These are phyloP conservation scores for Enteromius anoplus DNA, from an alignment of 2,797 vertebrate genomes.

Conservation along the genomic window DNA sequence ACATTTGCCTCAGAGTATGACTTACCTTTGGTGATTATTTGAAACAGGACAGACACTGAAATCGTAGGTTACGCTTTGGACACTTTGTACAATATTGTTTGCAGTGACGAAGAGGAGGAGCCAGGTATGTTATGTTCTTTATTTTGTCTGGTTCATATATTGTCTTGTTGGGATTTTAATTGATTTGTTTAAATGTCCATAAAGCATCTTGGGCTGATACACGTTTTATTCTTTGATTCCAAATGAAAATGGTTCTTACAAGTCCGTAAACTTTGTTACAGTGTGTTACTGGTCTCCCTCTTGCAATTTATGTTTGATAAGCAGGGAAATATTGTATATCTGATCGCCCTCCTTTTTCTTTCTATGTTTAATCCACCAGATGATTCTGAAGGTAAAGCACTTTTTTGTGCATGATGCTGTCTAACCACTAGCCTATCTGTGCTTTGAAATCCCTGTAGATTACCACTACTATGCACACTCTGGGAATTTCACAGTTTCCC, in stretches of 20 bases:
- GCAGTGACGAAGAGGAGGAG: slow-evolving; percentile 95
- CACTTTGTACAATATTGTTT: slow-evolving; percentile 95
- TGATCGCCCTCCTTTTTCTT: slow-evolving; percentile 82
- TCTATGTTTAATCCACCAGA: slow-evolving; percentile 90
- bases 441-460: background rate
- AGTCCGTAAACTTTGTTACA: background rate
- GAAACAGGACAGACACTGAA: slow-evolving; percentile 93
- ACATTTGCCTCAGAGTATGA: background rate
- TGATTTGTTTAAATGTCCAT: background rate
- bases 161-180: background rate
- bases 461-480: background rate
- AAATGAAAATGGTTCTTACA: background rate
- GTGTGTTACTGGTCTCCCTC: slow-evolving; percentile 8
- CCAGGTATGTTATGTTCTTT: slow-evolving; percentile 80
- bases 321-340: slow-evolving; percentile 67
- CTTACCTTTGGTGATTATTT: background rate
- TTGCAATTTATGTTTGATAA: slow-evolving; percentile 56
- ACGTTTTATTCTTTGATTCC: background rate
- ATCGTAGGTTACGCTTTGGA: slow-evolving; percentile 98
- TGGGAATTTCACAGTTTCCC: background rate
- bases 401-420: slow-evolving; percentile 75
- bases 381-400: slow-evolving; percentile 97
- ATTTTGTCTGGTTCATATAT: background rate
- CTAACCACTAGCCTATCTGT: slow-evolving; percentile 53
- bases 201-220: background rate